A percentile compares a stretch with the other conserved stretches of the same genome.
Evolutionary conservation across 2,797 vertebrate species (phyloP).

Genomic region (Sebastes minor): DNA sequence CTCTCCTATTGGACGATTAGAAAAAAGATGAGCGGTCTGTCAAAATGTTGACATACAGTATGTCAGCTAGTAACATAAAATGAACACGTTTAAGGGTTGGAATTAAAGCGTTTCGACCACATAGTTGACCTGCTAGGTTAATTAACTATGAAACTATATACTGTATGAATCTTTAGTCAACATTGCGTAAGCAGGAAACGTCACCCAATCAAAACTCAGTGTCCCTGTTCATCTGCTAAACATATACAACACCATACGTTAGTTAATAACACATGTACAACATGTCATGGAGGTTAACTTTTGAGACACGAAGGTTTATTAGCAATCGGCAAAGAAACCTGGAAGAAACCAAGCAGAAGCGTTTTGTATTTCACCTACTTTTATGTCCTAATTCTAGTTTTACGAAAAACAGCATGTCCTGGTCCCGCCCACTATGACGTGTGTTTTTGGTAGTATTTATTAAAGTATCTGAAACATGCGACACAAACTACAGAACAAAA

Average conservation of each 20-base stretch:
- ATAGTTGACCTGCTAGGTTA: background rate
- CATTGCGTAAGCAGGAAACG: too few species aligned
- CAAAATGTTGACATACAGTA: background rate
- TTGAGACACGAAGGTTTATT: fast-evolving
- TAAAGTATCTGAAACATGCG: too few species aligned
- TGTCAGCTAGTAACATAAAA: background rate
- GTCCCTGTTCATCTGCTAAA: too few species aligned
- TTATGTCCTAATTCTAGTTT: too few species aligned
- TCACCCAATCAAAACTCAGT: too few species aligned
- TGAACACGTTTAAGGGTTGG: background rate
- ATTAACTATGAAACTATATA: background rate
- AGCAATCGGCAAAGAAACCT: too few species aligned
- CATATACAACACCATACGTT: too few species aligned
- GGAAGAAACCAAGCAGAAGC: too few species aligned
- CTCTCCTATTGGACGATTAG: constrained; percentile 49
- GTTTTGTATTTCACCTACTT: background rate
- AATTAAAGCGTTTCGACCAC: background rate
- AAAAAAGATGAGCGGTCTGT: background rate
- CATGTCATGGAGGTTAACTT: too few species aligned
- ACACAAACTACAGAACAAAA: too few species aligned
- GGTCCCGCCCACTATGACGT: background rate
- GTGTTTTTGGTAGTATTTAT: background rate
- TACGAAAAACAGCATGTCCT: background rate
- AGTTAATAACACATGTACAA: too few species aligned
- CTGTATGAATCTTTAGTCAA: fast-evolving